These are phyloP conservation scores for Rhynchonycteris naso DNA, from an alignment of 2,797 vertebrate genomes.

Conservation along the genomic window DNA sequence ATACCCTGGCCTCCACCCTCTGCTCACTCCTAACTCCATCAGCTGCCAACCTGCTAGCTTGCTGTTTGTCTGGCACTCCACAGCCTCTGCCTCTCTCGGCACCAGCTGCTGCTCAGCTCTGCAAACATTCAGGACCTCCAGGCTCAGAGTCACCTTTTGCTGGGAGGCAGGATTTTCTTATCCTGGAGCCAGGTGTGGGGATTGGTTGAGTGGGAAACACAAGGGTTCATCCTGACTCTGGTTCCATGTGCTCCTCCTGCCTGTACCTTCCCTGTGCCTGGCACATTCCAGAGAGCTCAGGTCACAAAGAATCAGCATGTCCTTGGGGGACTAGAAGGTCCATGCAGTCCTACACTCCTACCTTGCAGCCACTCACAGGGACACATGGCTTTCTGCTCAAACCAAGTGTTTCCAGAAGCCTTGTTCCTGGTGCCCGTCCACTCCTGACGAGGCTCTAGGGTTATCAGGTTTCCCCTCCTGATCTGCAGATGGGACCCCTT, in stretches of 20 bases:
- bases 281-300: background rate
- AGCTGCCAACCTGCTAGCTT: background rate
- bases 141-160: slow-evolving; percentile 7
- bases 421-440: background rate
- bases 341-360: background rate
- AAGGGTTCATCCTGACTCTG: background rate
- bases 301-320: background rate
- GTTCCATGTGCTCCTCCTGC: background rate
- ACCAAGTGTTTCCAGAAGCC: background rate
- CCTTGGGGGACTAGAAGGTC: background rate
- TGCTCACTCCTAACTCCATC: background rate
- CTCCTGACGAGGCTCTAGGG: background rate
- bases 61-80: background rate
- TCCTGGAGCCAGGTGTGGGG: background rate
- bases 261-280: background rate
- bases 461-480: background rate
- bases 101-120: slow-evolving; percentile 11
- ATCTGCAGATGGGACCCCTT: background rate
- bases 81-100: background rate
- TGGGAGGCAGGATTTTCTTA: background rate
- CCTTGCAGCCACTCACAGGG: background rate
- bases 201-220: background rate
- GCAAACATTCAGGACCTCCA: background rate
- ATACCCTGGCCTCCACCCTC: background rate
- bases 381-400: background rate